These are phyloP conservation scores for Meandrina meandrites DNA, from an alignment of 92 coral and sea anemone genomes.

Conservation along the genomic window DNA sequence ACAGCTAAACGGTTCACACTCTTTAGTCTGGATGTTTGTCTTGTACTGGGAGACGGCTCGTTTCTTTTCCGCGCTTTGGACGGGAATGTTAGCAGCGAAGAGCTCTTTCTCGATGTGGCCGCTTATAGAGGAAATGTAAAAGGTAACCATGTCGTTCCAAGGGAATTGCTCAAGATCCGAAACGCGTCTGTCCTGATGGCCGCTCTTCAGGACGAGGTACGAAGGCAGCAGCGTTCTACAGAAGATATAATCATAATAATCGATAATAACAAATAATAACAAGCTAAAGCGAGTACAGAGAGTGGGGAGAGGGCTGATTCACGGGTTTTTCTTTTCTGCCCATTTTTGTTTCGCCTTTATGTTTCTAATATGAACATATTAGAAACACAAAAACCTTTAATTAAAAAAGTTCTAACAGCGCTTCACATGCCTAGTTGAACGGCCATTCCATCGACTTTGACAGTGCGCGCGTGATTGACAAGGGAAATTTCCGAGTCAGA, in stretches of 20 bases:
- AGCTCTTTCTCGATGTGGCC: conserved; percentile 74
- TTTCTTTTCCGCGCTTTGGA: conserved; percentile 38
- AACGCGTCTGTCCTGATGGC: conserved; percentile 29
- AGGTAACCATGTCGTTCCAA: conserved; percentile 86
- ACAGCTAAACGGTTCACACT: conserved; percentile 67
- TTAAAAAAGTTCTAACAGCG: no score
- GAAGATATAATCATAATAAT: neutral
- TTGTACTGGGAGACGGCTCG: conserved; percentile 62
- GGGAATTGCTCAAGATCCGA: conserved; percentile 56
- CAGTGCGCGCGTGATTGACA: no score
- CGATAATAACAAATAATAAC: neutral
- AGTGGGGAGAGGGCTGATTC: neutral
- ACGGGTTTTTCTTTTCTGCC: no score
- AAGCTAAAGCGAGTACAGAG: neutral
- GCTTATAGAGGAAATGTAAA: conserved; percentile 80
- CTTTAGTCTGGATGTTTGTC: conserved; percentile 67
- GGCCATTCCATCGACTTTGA: no score
- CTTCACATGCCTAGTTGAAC: no score
- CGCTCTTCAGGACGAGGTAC: conserved; percentile 39
- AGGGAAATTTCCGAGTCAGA: no score
- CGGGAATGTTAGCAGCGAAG: conserved; percentile 54
- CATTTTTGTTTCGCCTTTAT: no score
- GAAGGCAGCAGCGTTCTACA: conserved; percentile 16
- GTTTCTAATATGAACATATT: no score
- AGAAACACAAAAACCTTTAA: no score